Evolutionary conservation across 2,113 vertebrate genomes (phyloP), one percentile per base, ranked within the genome.

Genomic region (Dipodomys merriami): DNA sequence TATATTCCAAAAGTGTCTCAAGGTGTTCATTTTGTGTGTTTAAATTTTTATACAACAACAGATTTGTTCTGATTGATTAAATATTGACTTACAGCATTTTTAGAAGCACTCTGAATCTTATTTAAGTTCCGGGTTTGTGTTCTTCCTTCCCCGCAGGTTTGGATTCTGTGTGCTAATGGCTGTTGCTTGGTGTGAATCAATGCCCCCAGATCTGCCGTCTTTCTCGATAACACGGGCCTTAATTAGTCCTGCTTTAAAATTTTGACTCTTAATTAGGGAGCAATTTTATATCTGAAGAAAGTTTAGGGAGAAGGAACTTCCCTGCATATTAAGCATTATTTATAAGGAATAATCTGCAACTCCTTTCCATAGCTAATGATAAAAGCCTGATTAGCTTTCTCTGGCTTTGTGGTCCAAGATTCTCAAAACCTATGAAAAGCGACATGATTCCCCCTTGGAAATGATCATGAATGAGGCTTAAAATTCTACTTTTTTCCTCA

Each of bases 1-100:
- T 95, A 91, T 96, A 97, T 97, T 97, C 96, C 57, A 91, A 9
- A 77, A 97, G 39, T 23, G 97, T 98, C 97, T 98, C 98, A 95
- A 96, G 97, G 96, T 88, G 95, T 97, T 97, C 96, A 98, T 98
- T 97, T 93, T 88, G 60, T 95, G 91, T 98, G 97, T 97, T 98
- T 98, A 98, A 98, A 98, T 97, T 98, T 98, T 98, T 94, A 98
- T 98, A 97, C 74, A 97, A 90, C 96, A 97, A 95, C 91, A 95
- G 90, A 96, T 97, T 95, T 97, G 83, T 94, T 96, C 91, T 97
- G 96, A 96, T 97, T 97, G 95, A 98, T 97, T 97, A 97, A 97
- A 97, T 95, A 53, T 95, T 97, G 92, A 83, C 86, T 95, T 27
- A 73, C 44, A 89, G 93, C 93, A 93, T 97, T 96, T 96, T 95